Conservation (phyloP, 2,797 vertebrate genomes). For the Distichodus sexfasciatus region DNA sequence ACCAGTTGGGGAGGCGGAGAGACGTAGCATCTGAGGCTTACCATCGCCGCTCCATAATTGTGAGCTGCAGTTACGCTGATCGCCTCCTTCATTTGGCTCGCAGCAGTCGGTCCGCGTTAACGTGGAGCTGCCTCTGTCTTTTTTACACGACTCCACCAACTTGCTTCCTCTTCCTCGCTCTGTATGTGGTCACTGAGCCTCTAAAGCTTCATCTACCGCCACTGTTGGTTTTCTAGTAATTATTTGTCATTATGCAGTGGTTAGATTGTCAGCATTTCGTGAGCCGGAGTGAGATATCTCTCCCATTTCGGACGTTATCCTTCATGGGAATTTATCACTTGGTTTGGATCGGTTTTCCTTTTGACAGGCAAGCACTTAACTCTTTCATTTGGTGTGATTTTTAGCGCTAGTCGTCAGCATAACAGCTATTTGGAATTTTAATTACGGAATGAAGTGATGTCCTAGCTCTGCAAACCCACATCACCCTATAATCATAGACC, state of each 20-base stretch:
- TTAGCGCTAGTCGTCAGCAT: no score
- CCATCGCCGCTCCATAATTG: conserved; percentile 35
- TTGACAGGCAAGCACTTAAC: no score
- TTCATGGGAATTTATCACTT: background rate
- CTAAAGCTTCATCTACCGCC: conserved; percentile 21
- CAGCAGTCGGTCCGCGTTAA: conserved; percentile 33
- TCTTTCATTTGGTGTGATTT: no score
- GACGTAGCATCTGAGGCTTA: conserved; percentile 10
- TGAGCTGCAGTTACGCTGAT: background rate
- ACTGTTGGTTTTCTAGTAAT: conserved; percentile 36
- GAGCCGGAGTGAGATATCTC: background rate
- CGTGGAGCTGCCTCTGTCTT: conserved; percentile 9
- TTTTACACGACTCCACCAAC: conserved; percentile 5
- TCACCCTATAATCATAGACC: background rate
- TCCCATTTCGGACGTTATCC: background rate
- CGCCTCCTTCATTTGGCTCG: conserved; percentile 34
- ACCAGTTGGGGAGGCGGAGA: background rate
- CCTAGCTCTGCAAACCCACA: conserved; percentile 40
- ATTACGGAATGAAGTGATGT: no score
- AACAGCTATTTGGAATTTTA: no score
- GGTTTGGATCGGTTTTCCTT: no score
- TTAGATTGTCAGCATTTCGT: background rate
- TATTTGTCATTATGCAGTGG: conserved; percentile 5
- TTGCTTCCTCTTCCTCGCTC: conserved; percentile 15
- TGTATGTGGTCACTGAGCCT: conserved; percentile 30